A percentile compares a stretch with the other conserved stretches of the same genome.
These are phyloP conservation scores for Drosophila pegasa DNA, from an alignment of 2,888 invertebrate species.

Conservation along the genomic window DNA sequence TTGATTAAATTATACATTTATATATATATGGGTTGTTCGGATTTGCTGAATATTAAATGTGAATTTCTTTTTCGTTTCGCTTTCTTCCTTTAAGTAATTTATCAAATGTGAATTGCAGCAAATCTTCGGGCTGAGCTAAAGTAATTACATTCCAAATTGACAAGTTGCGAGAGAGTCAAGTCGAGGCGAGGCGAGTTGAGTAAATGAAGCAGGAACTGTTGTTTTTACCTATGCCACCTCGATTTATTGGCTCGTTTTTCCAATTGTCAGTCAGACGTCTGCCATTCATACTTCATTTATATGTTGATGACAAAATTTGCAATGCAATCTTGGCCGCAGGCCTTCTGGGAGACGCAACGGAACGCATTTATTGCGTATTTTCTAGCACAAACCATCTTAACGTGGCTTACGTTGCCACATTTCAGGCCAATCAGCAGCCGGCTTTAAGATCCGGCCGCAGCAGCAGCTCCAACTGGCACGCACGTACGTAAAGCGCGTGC, in stretches of 20 bases:
- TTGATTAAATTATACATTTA: slow-evolving; percentile 73
- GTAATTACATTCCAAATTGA: slow-evolving; percentile 69
- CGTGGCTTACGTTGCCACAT: slow-evolving; percentile 18
- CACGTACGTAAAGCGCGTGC: slow-evolving; percentile 27
- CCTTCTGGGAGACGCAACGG: slow-evolving; percentile 54
- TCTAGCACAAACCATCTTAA: slow-evolving; percentile 6
- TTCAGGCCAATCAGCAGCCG: slow-evolving; percentile 3
- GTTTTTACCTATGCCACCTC: slow-evolving; percentile 12
- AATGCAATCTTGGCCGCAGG: slow-evolving; percentile 72
- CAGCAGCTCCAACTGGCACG: slow-evolving; percentile 2
- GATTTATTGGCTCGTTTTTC: slow-evolving; percentile 33
- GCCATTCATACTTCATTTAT: slow-evolving; percentile 67
- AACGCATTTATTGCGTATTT: slow-evolving; percentile 31
- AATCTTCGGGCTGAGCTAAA: slow-evolving; percentile 58
- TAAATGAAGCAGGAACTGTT: slow-evolving; percentile 6
- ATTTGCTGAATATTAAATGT: slow-evolving; percentile 53
- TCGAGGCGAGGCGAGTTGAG: background rate
- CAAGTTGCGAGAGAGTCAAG: slow-evolving; percentile 42
- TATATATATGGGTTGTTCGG: slow-evolving; percentile 24
- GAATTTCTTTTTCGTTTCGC: background rate
- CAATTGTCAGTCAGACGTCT: slow-evolving; percentile 32
- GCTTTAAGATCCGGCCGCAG: slow-evolving; percentile 27
- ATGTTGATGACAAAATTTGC: slow-evolving; percentile 79
- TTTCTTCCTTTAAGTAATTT: slow-evolving; percentile 45
- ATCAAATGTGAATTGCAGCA: slow-evolving; percentile 41